Percentiles rank a stretch among this genome's conserved stretches.
phyloP scores from a whole-genome alignment of 2,888 invertebrate species.

The Charanyca ferruginea region DNA sequence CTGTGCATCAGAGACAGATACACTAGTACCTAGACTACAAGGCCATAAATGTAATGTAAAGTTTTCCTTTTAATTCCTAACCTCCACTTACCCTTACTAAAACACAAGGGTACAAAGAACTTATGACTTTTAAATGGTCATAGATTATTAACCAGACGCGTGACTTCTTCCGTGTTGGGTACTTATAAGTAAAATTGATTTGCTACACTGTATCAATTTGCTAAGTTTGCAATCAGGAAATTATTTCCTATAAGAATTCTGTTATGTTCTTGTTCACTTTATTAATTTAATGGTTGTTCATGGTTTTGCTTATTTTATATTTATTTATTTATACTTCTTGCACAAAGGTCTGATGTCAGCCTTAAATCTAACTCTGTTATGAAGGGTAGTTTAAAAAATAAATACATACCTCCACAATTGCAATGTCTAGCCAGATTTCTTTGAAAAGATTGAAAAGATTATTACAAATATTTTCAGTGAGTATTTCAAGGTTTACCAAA shows the following conservation, averaged over 20 bases:
- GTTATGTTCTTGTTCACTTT: slow-evolving; percentile 14
- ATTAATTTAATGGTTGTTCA: slow-evolving; percentile 15
- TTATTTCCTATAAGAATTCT: slow-evolving; percentile 29
- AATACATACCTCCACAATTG: too few relatives aligned
- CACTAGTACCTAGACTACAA: too few relatives aligned
- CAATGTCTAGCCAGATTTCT: background rate
- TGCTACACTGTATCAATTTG: slow-evolving; percentile 55
- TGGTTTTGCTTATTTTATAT: background rate
- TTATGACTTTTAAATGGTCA: slow-evolving; percentile 37
- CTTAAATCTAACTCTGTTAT: background rate
- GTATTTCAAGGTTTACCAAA: too few relatives aligned
- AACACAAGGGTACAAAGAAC: slow-evolving; percentile 20
- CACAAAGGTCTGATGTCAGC: too few relatives aligned
- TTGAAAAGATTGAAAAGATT: background rate
- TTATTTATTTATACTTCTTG: too few relatives aligned
- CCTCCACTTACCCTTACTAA: background rate
- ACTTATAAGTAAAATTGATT: slow-evolving; percentile 59
- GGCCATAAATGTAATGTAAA: too few relatives aligned
- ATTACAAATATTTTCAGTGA: background rate
- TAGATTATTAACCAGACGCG: slow-evolving; percentile 40
- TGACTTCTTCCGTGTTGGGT: slow-evolving; percentile 48
- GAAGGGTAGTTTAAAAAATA: background rate
- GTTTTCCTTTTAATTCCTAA: background rate
- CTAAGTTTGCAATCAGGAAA: slow-evolving; percentile 56
- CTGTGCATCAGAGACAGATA: too few relatives aligned